Evolutionary conservation across 2,888 invertebrate species (phyloP).

Genomic region (Hypena proboscidalis): DNA sequence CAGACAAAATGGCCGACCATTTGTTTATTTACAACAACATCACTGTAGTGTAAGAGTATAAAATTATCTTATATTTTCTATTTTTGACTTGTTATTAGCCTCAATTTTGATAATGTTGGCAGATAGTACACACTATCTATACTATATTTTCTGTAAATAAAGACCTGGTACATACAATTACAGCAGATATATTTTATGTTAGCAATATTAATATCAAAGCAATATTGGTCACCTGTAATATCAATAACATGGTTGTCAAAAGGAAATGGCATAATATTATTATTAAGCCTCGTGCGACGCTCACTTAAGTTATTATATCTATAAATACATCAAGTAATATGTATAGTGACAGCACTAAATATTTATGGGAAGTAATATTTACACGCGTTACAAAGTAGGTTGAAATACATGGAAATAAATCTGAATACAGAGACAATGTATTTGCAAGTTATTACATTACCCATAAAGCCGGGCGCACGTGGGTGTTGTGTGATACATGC

Average conservation of each 20-base stretch:
- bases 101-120: conserved; percentile 1
- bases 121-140: not conserved
- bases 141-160: too few species aligned
- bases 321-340: too few species aligned
- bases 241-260: too few species aligned
- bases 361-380: conserved; percentile 20
- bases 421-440: conserved; percentile 27
- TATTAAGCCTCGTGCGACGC: too few species aligned
- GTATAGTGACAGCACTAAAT: too few species aligned
- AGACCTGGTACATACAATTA: too few species aligned
- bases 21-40: conserved; percentile 75
- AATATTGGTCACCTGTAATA: too few species aligned
- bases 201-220: too few species aligned
- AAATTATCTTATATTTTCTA: conserved; percentile 29
- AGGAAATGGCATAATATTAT: too few species aligned
- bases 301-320: too few species aligned
- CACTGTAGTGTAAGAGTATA: conserved; percentile 24
- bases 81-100: not conserved
- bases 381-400: conserved; percentile 10
- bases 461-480: conserved; percentile 38
- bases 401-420: conserved; percentile 21
- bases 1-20: conserved; percentile 66
- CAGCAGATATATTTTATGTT: too few species aligned
- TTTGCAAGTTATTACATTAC: conserved; percentile 9
- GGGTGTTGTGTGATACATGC: conserved; percentile 40